Conservation (phyloP, 1,140 invertebrate genomes). For the Lepidotrigona ventralis region DNA sequence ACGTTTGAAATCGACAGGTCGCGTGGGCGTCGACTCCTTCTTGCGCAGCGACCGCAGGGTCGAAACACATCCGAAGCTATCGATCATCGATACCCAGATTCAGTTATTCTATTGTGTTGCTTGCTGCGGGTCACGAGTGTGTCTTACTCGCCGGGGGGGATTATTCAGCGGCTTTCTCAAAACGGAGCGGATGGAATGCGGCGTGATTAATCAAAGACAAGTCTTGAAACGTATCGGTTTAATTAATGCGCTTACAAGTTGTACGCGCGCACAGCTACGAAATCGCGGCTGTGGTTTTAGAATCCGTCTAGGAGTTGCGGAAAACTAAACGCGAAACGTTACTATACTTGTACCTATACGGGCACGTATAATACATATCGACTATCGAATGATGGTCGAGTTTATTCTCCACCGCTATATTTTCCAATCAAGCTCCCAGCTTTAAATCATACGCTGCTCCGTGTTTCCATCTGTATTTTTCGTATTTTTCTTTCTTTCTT, state of each 20-base stretch:
- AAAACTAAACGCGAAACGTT: not conserved
- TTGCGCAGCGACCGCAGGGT: slow-evolving; percentile 38
- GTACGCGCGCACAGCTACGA: not conserved
- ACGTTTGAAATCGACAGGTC: slow-evolving; percentile 21
- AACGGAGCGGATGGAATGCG: slow-evolving; percentile 42
- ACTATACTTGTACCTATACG: not conserved
- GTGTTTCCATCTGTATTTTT: too few species aligned
- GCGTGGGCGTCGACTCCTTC: slow-evolving; percentile 57
- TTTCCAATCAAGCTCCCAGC: not conserved
- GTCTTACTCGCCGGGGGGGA: slow-evolving; percentile 47
- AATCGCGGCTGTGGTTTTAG: not conserved
- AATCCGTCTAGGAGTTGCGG: not conserved
- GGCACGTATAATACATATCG: not conserved
- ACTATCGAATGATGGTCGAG: not conserved
- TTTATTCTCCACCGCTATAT: not conserved
- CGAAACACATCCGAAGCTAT: slow-evolving; percentile 57
- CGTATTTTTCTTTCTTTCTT: too few species aligned
- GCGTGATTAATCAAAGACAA: slow-evolving; percentile 49
- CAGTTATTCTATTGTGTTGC: slow-evolving; percentile 66
- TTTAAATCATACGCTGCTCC: not conserved
- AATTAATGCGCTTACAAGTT: slow-evolving; percentile 39
- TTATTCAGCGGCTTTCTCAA: slow-evolving; percentile 42
- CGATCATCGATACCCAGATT: slow-evolving; percentile 64
- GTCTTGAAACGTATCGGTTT: slow-evolving; percentile 40
- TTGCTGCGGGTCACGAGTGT: slow-evolving; percentile 39